Evolutionary conservation across 2,113 vertebrate species (phyloP), one percentile per base, ranked within the genome.

Genomic region (Poeciliopsis occidentalis): DNA sequence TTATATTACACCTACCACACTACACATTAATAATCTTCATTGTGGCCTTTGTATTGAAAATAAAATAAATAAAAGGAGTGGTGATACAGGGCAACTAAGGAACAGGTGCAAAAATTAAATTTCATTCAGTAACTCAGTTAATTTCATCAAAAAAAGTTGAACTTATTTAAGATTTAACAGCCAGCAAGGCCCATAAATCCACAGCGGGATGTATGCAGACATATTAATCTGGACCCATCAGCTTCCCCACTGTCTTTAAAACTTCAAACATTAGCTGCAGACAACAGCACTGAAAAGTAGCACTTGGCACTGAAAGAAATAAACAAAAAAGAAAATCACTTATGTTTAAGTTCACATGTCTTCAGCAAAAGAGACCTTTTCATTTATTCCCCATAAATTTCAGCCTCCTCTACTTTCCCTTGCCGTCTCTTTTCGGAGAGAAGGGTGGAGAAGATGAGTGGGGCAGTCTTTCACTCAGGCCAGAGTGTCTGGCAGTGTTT

Each of bases 401-500:
- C 31, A 41, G 66, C 64, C 47, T 78, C 66, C 67, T n/a, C 75
- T 39, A 78, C 71, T 63, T 79, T 76, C 29, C 61, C 65, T 68
- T 22, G 19, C 64, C 11, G n/a, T 76, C 51, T 68, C 54, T 70
- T 57, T 75, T 71, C 12, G 57, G 72, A 47, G 75, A 69, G 62
- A 70, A 82, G 84, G 81, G 82, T 15, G n/a, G 83, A 69, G 64
- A 69, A 81, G 76, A 70, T 82, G 84, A 86, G 82, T 22, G 26
- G 80, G 78, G 79, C 78, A 78, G 88, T 85, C 85, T 84, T 81
- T 85, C 76, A 69, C 85, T 85, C 73, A 78, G 89, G 91, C 90
- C 90, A 87, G 85, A 85, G 90, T 82, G 91, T 85, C 88, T 91
- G 89, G 89, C 89, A 90, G 88, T 91, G 86, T 91, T 84, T 76